Evolutionary conservation across 2,113 vertebrate genomes (phyloP), one percentile per base, ranked within the genome.

Genomic region (Sinocyclocheilus maitianheensis): DNA sequence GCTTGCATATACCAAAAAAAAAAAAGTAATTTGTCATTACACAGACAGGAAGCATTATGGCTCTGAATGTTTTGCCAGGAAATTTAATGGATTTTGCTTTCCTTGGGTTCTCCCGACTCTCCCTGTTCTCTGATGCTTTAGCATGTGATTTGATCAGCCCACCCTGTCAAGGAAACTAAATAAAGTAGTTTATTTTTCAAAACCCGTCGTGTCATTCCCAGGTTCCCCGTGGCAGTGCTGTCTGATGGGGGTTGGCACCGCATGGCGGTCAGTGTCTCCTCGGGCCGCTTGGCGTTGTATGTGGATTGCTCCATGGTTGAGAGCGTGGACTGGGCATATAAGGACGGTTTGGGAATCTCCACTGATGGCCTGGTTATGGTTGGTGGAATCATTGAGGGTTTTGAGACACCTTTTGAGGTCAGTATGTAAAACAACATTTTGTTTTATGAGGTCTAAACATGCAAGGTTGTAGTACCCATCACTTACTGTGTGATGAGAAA

Each of bases 301-400:
- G 94, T 97, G 91, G 96, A 98, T 94, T 98, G 97, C 40, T 86
- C 91, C n/a, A 93, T 96, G 93, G 90, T 96, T 89, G 96, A 97
- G 90, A 95, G 92, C 0, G 94, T 96, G 63, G 94, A 93, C 87
- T 98, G 97, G 97, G 88, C 93, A 20, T 93, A 95, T 65, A 91
- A 92, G 0, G 95, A 96, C 0, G 88, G 85, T 48, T 90, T 96
- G 91, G 94, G 91, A 26, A 91, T 97, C 88, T 83, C 85, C 87
- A 92, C 93, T 0, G 95, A 97, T 0, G 96, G 96, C 5, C 94
- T 97, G 40, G 65, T 97, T 62, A 89, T 98, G 92, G 9, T 97
- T 0, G 97, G 97, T 53, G 97, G 97, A 77, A 93, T 94, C 81
- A 85, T 96, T 0, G 95, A 96, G 79, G 88, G 93, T 55, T 96